Conservation (phyloP, 53 echinoderm and acorn worm species). For the Apostichopus leukothele region DNA sequence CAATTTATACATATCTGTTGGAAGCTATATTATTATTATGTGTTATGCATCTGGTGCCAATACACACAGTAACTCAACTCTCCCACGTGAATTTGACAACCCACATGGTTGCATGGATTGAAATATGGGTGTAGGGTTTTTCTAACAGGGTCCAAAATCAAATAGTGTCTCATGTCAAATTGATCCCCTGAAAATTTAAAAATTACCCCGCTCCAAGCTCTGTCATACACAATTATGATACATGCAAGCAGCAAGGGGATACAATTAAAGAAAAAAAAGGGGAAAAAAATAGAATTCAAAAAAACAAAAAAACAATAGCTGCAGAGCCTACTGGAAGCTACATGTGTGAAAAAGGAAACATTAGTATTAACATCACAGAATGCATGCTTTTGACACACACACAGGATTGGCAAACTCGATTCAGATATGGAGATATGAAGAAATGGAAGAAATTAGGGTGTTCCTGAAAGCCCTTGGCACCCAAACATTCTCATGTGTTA, state of each 20-base stretch:
- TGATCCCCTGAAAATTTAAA: too few relatives aligned
- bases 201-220: neutral
- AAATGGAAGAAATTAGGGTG: neutral
- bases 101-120: too few relatives aligned
- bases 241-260: neutral
- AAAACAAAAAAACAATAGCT: conserved; percentile 18
- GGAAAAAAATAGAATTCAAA: conserved; percentile 16
- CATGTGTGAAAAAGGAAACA: neutral
- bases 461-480: neutral
- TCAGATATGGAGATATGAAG: neutral
- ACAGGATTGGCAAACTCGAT: neutral
- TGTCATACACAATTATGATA: neutral
- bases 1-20: too few relatives aligned
- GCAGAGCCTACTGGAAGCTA: conserved; percentile 11
- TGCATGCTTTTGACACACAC: neutral
- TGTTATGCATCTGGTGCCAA: too few relatives aligned
- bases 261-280: neutral
- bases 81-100: too few relatives aligned
- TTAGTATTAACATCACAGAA: neutral
- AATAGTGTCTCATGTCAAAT: too few relatives aligned
- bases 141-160: too few relatives aligned
- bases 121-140: too few relatives aligned
- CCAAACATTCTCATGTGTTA: neutral
- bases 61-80: too few relatives aligned
- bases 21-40: too few relatives aligned